Base-by-base conservation (phyloP, 2,797 vertebrate genomes). In the Urosaurus nigricauda region DNA sequence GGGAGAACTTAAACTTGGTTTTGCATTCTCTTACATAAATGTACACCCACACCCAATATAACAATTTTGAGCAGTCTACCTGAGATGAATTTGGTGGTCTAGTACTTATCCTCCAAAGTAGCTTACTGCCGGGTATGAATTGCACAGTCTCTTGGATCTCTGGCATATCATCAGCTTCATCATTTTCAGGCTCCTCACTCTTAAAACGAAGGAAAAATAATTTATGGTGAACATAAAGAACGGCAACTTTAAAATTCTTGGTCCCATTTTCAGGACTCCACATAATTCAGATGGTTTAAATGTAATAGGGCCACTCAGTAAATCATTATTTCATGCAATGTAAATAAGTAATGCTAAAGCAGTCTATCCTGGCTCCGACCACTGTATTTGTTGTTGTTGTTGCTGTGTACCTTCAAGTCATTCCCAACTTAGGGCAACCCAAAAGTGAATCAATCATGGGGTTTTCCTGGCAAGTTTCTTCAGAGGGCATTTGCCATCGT, bases 21-120 rank as follows among this genome's bases (percentile, higher is more conserved):
- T 86, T 68, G 4, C 12, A 37, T 70, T 32, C 35, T 60, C 14
- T 32, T 40, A n/a, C 14, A 51, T 47, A 71, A 56, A 35, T 51
- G 47, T 26, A 86, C 40, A 47, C 2, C 26, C 3, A 17, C 40
- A 19, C 68, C 35, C 35, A 84, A n/a, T 63, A 60, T 75, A 53
- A 2, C 56, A 83, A 63, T 40, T n/a, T 1, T 60, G 73, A 35
- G 88, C 70, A 17, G 58, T 58, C 82, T 93, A 99, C 99, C 98
- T 97, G 95, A 2, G 98, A 93, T 24, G 99, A 99, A 93, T 98
- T 97, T 83, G 98, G 91, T 6, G 99, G 98, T 90, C 99, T 97
- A 79, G 97, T 96, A 53, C 97, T 98, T 97, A 99, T 98, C 95
- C 98, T 98, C 99, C 99, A 99, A 88, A 99, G 97, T 47, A 99